phyloP scores from a whole-genome alignment of 2,113 vertebrate species.

The Ciconia boyciana region DNA sequence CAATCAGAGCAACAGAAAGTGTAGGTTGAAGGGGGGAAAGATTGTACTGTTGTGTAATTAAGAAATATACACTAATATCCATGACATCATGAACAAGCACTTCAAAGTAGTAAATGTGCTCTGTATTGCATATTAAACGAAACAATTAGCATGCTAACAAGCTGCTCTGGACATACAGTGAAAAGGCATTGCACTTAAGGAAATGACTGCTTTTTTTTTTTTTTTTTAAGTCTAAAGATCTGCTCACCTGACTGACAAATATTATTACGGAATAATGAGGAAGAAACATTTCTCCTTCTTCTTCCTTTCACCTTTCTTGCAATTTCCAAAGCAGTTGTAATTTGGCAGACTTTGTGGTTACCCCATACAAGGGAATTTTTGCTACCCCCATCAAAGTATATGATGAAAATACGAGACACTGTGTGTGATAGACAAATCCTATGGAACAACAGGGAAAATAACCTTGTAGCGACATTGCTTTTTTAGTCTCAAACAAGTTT shows the following conservation, averaged over 20 bases:
- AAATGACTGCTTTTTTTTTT: conserved; percentile 21
- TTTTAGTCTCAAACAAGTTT: conserved; percentile 34
- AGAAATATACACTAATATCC: conserved; percentile 56
- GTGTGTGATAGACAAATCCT: conserved; percentile 7
- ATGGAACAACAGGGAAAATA: conserved; percentile 29
- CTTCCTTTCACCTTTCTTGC: background rate
- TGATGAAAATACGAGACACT: background rate
- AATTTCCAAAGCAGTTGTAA: background rate
- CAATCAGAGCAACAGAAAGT: conserved; percentile 29
- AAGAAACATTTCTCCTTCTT: background rate
- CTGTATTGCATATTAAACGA: conserved; percentile 47
- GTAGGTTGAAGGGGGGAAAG: background rate
- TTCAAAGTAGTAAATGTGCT: conserved; percentile 55
- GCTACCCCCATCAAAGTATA: background rate
- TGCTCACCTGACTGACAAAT: conserved; percentile 46
- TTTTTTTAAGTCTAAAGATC: background rate
- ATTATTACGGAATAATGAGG: background rate
- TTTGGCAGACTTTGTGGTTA: background rate
- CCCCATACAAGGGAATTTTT: background rate
- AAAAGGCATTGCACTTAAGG: background rate
- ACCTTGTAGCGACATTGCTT: conserved; percentile 42
- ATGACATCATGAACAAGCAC: conserved; percentile 39
- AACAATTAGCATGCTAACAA: conserved; percentile 45
- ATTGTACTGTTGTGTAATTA: conserved; percentile 61
- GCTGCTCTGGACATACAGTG: background rate